These are phyloP conservation scores for Physella acuta DNA, from an alignment of 1,140 invertebrate genomes.

Conservation along the genomic window DNA sequence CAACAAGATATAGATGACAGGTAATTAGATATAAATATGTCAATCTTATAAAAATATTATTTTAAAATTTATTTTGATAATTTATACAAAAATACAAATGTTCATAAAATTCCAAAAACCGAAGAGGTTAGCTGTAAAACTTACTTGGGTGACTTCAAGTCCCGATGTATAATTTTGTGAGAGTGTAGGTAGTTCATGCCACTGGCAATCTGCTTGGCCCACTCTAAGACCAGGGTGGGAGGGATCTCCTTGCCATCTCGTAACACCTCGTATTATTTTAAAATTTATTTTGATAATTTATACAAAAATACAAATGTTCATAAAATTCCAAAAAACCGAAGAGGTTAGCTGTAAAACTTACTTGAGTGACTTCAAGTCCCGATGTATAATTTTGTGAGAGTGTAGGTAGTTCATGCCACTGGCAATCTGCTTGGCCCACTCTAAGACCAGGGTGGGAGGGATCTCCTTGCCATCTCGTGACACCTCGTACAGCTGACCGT, in stretches of 20 bases:
- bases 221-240: conserved; percentile 81
- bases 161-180: conserved; percentile 95
- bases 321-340: too few relatives aligned
- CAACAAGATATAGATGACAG: background rate
- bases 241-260: conserved; percentile 78
- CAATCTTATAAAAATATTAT: too few relatives aligned
- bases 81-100: too few relatives aligned
- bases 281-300: too few relatives aligned
- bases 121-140: conserved; percentile 49
- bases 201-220: conserved; percentile 92
- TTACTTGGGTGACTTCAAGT: conserved; percentile 80
- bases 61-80: too few relatives aligned
- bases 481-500: conserved; percentile 90
- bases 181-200: conserved; percentile 96
- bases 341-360: conserved; percentile 64
- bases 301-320: too few relatives aligned
- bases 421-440: conserved; percentile 95
- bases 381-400: conserved; percentile 93
- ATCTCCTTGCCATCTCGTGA: conserved; percentile 79
- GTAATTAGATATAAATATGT: too few relatives aligned
- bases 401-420: conserved; percentile 96
- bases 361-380: conserved; percentile 80
- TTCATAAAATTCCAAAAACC: too few relatives aligned
- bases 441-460: conserved; percentile 79
- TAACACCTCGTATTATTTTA: conserved; percentile 88